phyloP scores from a whole-genome alignment of 1,140 invertebrate species.

The Diploscapter pachys region DNA sequence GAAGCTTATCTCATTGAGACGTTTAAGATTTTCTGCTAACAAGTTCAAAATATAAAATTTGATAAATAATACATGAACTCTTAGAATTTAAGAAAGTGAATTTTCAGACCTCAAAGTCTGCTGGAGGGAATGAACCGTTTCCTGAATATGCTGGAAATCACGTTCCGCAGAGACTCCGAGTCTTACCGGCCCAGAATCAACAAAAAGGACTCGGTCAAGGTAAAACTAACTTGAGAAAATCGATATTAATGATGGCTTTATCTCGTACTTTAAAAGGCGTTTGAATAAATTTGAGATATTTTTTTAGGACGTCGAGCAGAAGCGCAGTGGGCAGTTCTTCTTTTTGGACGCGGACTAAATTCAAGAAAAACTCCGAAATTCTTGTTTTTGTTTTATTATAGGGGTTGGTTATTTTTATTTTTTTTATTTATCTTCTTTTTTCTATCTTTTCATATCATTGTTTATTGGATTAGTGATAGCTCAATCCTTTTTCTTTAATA shows the following conservation, averaged over 20 bases:
- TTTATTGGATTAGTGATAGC: conserved; percentile 2
- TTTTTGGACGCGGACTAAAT: conserved; percentile 79
- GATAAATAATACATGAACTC: no score
- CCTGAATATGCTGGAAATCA: conserved; percentile 91
- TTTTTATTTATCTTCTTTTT: conserved; percentile 4
- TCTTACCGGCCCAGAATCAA: conserved; percentile 98
- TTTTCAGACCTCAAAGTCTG: conserved; percentile 76
- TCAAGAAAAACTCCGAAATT: neutral
- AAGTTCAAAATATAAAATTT: neutral
- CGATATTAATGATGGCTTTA: no score
- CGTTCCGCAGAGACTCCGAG: conserved; percentile 95
- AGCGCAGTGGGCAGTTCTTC: conserved; percentile 93
- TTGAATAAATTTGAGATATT: no score
- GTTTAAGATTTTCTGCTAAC: neutral
- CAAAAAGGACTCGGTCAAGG: conserved; percentile 88
- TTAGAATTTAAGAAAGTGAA: neutral
- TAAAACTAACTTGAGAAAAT: no score
- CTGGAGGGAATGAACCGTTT: conserved; percentile 98
- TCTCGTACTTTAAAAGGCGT: no score
- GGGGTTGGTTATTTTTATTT: conserved; percentile 6
- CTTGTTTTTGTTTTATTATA: conserved; percentile 12
- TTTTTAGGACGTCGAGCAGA: conserved; percentile 82
- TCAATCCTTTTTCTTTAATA: neutral
- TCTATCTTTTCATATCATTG: conserved; percentile 2
- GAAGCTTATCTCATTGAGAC: no score